Base-by-base conservation (phyloP, 2,113 vertebrate species). In the Cranoglanis bouderius region DNA sequence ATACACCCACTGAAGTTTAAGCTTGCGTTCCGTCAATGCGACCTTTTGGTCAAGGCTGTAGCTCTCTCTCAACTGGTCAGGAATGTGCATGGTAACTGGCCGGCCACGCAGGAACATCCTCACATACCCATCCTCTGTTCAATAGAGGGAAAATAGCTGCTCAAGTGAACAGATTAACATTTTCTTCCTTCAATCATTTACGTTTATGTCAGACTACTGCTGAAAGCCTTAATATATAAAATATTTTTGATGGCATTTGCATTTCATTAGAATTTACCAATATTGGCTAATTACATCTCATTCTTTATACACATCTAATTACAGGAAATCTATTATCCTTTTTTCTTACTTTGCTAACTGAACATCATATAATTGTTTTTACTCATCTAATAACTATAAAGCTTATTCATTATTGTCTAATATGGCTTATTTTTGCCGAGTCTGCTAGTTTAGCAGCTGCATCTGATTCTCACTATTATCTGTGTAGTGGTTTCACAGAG, bases 1-100 rank as follows among this genome's bases (percentile, higher is more conserved):
- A 98, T 98, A 98, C 97, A 97, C 97, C 97, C 97, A 98, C 90
- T 97, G 96, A 88, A 98, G 95, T 81, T 97, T 97, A 63, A 98
- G 94, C 8, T 97, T 96, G 91, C 90, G 92, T n/a, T 96, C 92
- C 0, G 97, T 96, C 67, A 96, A 93, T 43, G 96, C 96, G 1
- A 92, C 92, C 91, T 96, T 97, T 0, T 94, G 89, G 82, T 98
- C 97, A 43, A 98, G 92, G 93, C 91, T 97, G 94, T 97, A 98
- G 57, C 92, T 94, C 61, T 95, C 95, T 16, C 90, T 96, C 92
- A 95, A 92, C 4, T 96, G 90, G 2, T 96, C 96, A 0, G 97
- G 97, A 89, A 98, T 88, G 86, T 97, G 94, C 96, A 98, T 97
- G 88, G 96, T 96, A 92, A 98, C 94, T 0, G 97, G 97, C 16